Evolutionary conservation across 2,888 invertebrate species (phyloP), one percentile per base, ranked within the genome.

Genomic region (Trilocha varians): DNA sequence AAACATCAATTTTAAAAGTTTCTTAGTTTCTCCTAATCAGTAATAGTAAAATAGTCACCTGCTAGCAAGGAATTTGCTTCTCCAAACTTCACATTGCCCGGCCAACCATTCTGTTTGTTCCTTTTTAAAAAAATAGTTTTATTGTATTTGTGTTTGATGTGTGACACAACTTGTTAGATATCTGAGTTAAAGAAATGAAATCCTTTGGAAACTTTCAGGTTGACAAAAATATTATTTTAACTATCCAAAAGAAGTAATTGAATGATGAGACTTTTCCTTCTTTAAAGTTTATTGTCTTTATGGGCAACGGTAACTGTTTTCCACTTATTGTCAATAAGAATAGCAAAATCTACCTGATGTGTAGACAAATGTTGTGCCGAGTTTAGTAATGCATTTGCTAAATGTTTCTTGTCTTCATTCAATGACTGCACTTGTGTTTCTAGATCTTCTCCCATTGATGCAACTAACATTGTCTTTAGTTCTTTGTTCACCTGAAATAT

Each of bases 61-160:
- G 85, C 95, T 95, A 16, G 98, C 97, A 55, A 97, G 87, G 77
- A 96, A 98, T 89, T 98, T 98, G 68, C 96, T 97, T 49, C 96
- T 89, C 97, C 97, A 98, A 39, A 98, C 96, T 83, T 98, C 97
- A 68, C 96, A 96, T 65, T 97, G 96, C 0, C 97, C 96, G 13
- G 95, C 94, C 32, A 98, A 78, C 88, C 94, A 94, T 70, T 98
- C 98, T 3, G 96, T 93, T 82, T 96, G 95, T 71, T 98, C 97
- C 82, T 88, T 46, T 8, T 55, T 63, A 50, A 49, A 37, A 39
- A 42, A 14, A 40, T 25, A 25, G 2, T 25, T 25, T 9, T 25
- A 36, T 25, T 35, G 11, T 34, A 38, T 32, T 37, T 3, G 6
- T 33, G 16, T 33, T 5, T 13, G 13, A 34, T n/a, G n/a, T n/a